Percentiles rank a stretch among this genome's conserved stretches.
These are phyloP conservation scores for Eurystomus gularis DNA, from an alignment of 2,113 vertebrate genomes.

Conservation along the genomic window DNA sequence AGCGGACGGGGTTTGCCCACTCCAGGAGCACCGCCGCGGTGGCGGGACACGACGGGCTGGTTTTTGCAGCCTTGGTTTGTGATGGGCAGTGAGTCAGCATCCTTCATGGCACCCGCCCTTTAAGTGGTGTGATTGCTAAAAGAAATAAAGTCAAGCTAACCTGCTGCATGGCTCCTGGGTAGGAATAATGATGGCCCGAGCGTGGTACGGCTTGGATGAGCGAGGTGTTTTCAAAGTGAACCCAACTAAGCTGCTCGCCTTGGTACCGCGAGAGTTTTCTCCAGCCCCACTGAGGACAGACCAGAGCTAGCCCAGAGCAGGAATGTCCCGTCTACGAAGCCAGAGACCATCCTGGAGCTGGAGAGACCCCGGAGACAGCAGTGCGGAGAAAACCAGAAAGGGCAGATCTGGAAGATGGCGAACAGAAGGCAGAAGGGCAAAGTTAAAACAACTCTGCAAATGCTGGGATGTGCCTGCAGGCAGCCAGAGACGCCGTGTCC, in stretches of 20 bases:
- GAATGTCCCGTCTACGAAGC: not conserved
- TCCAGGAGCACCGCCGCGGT: accelerated
- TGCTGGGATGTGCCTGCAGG: not conserved
- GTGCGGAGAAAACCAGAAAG: not conserved
- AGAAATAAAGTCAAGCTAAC: not conserved
- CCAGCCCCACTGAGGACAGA: not conserved
- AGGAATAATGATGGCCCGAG: not conserved
- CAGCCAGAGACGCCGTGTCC: not conserved
- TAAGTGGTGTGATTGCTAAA: not conserved
- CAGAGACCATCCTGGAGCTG: not conserved
- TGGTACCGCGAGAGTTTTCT: not conserved
- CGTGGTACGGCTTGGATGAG: not conserved
- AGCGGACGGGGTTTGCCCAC: not conserved
- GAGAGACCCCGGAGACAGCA: not conserved
- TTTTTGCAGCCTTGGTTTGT: not conserved
- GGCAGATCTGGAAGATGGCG: not conserved
- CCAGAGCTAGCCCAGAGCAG: not conserved
- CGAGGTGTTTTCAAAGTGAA: not conserved
- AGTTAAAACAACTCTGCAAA: not conserved
- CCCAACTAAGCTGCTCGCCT: not conserved
- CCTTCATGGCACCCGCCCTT: not conserved
- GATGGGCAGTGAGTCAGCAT: not conserved
- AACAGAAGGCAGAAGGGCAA: conserved; percentile 49
- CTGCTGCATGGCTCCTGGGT: accelerated
- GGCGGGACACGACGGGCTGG: accelerated